These are phyloP conservation scores for Anhinga anhinga DNA, from an alignment of 2,113 vertebrate genomes.

Conservation along the genomic window DNA sequence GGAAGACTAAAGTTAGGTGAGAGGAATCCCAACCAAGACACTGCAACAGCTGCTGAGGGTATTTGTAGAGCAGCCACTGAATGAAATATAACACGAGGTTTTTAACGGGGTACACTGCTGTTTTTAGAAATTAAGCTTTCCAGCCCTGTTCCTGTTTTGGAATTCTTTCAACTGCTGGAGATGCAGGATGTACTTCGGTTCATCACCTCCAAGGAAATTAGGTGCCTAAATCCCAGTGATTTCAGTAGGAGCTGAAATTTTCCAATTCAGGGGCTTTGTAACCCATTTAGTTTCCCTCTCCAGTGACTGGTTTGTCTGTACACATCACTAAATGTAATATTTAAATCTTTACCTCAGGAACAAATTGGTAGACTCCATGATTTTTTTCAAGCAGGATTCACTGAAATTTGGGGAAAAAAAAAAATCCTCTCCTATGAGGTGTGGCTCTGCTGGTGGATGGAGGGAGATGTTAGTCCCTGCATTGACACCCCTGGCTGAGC, in stretches of 20 bases:
- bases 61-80: not conserved
- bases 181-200: accelerated
- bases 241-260: not conserved
- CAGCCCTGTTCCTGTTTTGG: not conserved
- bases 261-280: not conserved
- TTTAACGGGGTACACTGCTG: not conserved
- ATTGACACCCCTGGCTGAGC: not conserved
- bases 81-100: not conserved
- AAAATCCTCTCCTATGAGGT: not conserved
- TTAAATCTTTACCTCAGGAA: not conserved
- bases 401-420: accelerated
- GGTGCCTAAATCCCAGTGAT: not conserved
- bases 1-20: not conserved
- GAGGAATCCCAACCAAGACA: not conserved
- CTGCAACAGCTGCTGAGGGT: constrained; percentile 13
- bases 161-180: not conserved
- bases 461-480: not conserved
- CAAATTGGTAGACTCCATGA: not conserved
- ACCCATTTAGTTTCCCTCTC: not conserved
- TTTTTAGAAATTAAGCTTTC: not conserved
- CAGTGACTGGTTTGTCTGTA: accelerated
- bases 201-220: not conserved
- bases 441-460: accelerated
- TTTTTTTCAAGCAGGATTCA: not conserved
- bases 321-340: not conserved